Percentiles rank a stretch among this genome's conserved stretches.
phyloP scores from a whole-genome alignment of 1,140 invertebrate genomes.

The Zaprionus davidi region DNA sequence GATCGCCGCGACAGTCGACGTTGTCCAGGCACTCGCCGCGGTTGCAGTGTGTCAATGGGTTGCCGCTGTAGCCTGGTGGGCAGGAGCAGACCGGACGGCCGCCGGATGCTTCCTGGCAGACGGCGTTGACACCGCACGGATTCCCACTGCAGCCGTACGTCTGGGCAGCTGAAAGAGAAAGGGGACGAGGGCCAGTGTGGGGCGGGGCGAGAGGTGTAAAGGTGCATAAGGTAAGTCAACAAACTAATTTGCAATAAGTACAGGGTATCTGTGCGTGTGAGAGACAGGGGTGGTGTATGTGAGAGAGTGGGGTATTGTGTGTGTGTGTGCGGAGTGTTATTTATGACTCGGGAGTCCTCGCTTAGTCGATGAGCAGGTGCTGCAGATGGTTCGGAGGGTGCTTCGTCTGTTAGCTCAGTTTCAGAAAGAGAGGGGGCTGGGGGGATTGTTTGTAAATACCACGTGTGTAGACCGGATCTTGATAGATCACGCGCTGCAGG shows the following conservation, averaged over 20 bases:
- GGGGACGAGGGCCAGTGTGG: background rate
- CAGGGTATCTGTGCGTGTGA: constrained; percentile 9
- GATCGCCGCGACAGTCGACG: constrained; percentile 87
- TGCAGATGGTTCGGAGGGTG: background rate
- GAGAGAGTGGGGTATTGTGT: background rate
- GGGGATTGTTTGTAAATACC: constrained; percentile 61
- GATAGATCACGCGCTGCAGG: constrained; percentile 70
- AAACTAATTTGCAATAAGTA: constrained; percentile 19
- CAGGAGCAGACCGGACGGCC: constrained; percentile 89
- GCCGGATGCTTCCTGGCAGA: constrained; percentile 87
- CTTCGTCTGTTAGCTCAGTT: background rate
- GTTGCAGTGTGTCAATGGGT: constrained; percentile 88
- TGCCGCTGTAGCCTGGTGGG: constrained; percentile 89
- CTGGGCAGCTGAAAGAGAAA: constrained; percentile 40
- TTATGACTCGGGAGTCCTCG: background rate
- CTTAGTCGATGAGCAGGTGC: background rate
- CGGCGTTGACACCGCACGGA: constrained; percentile 87
- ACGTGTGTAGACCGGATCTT: constrained; percentile 70
- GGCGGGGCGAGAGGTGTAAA: constrained; percentile 15
- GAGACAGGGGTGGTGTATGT: background rate
- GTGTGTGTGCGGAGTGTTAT: background rate
- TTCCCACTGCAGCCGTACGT: constrained; percentile 76
- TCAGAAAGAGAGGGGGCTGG: background rate
- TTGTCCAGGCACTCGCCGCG: constrained; percentile 88
- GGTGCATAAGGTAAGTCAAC: background rate